Percentiles rank a stretch among this genome's conserved stretches.
Conservation (phyloP, 2,113 vertebrate species). For the Zapus hudsonius region DNA sequence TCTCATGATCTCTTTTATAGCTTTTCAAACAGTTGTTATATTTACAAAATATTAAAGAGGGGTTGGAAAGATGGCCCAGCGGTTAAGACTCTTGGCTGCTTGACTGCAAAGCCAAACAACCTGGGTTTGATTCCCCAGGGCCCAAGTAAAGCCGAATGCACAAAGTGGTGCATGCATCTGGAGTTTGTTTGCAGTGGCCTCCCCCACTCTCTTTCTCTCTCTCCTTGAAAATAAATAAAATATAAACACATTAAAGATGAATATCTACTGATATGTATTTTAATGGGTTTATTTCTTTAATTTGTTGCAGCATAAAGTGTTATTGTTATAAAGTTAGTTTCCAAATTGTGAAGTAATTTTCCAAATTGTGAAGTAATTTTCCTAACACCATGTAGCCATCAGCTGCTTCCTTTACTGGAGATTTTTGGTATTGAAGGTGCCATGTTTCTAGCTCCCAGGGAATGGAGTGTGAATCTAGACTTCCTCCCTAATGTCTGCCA, state of each 20-base stretch:
- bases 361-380: constrained; percentile 11
- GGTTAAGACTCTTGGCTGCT: no score
- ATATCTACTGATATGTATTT: neutral
- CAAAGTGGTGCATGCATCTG: no score
- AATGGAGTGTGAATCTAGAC: neutral
- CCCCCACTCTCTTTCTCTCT: no score
- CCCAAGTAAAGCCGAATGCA: no score
- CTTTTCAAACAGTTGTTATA: neutral
- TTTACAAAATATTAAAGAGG: neutral
- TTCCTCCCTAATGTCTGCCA: neutral
- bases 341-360: constrained; percentile 22
- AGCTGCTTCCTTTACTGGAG: neutral
- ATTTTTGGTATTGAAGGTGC: neutral
- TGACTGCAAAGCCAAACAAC: no score
- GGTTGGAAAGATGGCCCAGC: no score
- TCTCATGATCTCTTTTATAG: neutral
- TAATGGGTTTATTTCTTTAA: neutral
- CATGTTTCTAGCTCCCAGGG: neutral
- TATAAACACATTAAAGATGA: neutral
- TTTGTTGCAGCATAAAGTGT: neutral
- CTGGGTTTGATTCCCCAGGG: no score
- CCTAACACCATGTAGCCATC: neutral
- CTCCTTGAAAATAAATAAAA: no score
- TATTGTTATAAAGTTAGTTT: constrained; percentile 19
- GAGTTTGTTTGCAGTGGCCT: no score